phyloP scores from a whole-genome alignment of 30 jellyfish, hydroid and myxozoan genomes.

The Haliclystus octoradiatus region DNA sequence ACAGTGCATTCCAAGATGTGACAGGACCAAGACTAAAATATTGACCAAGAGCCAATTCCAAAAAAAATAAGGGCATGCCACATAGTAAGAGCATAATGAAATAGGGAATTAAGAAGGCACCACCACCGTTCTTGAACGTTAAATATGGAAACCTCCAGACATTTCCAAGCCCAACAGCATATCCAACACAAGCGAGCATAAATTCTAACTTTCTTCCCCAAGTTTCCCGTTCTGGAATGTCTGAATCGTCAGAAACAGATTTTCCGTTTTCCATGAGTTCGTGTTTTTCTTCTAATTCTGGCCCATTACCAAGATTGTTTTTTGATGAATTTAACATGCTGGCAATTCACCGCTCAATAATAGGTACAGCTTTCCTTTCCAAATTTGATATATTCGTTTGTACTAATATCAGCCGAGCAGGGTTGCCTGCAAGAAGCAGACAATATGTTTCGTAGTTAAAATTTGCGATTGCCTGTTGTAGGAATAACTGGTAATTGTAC shows the following conservation, averaged over 20 bases:
- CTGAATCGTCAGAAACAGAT: background rate
- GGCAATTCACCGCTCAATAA: no score
- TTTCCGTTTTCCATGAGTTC: background rate
- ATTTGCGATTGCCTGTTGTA: no score
- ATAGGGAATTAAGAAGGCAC: conserved; percentile 90
- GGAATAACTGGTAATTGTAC: no score
- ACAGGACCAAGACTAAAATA: conserved; percentile 94
- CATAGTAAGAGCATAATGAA: conserved; percentile 70
- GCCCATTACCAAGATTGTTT: background rate
- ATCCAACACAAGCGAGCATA: conserved; percentile 83
- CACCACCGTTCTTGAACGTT: conserved; percentile 93
- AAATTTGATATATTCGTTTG: no score
- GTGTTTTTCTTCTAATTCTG: background rate
- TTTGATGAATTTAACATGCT: no score
- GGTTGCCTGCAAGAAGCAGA: no score
- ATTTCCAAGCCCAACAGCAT: conserved; percentile 88
- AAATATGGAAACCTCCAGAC: conserved; percentile 95
- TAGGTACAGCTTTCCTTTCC: no score
- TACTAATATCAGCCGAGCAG: no score
- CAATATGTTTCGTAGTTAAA: no score
- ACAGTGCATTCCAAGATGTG: conserved; percentile 78
- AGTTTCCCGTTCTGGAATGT: conserved; percentile 59
- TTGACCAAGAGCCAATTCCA: conserved; percentile 93
- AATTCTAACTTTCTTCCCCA: conserved; percentile 85
- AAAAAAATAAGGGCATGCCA: conserved; percentile 90